Base-by-base conservation (phyloP, 2,888 invertebrate species). In the Cephus nigrinus region DNA sequence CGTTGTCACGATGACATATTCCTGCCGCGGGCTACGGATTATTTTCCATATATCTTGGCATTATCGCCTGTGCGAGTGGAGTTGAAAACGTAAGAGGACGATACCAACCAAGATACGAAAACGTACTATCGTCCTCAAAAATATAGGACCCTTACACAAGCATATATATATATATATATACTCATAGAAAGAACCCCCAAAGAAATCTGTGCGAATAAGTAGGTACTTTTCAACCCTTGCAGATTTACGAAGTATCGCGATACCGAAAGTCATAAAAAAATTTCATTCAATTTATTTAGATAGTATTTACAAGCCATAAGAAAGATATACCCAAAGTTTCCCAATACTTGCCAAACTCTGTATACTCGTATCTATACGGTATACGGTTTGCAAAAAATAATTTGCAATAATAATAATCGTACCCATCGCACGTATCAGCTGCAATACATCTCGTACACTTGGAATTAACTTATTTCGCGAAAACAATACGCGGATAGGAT, bases 1-100 rank as follows among this genome's bases (percentile, higher is more conserved):
- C 79, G 79, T 75, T 55, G 80, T 78, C 69, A 75, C 71, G 79
- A 73, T 80, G 82, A 83, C 81, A 77, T 81, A 81, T 80, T 79
- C 76, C 77, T 33, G 68, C 75, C 69, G 81, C 77, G 73, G 79
- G 80, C 79, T 80, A 69, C 36, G 68, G 78, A 80, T 77, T 78
- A 76, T 82, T 82, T 55, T 72, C 78, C 75, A 82, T 82, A 82
- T 78, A 76, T 82, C 76, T 82, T 68, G 55, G 68, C 69, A 71
- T 77, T 75, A 78, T 73, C 76, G 55, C 35, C 69, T 12, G n/a
- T 12, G 34, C 55, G 23, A 55, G 55, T 3, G 55, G 23, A 55
- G 55, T 55, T 55, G 55, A 55, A 23, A 55, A 55, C 55, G 55
- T 55, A 55, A 55, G 55, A 55, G 55, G 55, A 23, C 9, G 55